Evolutionary conservation across 1,140 invertebrate genomes (phyloP).

Genomic region (Philaenus spumarius): DNA sequence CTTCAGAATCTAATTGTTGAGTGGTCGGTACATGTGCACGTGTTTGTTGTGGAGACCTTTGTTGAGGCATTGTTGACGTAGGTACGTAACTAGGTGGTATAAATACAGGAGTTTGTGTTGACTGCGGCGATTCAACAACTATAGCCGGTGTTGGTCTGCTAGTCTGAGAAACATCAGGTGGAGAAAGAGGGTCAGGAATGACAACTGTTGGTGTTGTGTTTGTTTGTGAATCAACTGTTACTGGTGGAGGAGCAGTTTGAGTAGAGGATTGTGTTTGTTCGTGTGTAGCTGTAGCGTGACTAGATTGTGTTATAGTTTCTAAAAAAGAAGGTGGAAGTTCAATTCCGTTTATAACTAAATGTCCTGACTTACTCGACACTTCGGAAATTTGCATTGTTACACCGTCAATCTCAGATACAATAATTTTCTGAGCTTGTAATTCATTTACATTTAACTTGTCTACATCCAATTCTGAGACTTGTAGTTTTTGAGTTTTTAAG

Average conservation of each 20-base stretch:
- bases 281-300: neutral
- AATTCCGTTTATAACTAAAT: constrained; percentile 54
- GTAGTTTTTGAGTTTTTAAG: constrained; percentile 47
- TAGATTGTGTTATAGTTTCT: constrained; percentile 32
- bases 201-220: constrained; percentile 5
- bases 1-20: too few relatives aligned
- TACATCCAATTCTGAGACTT: constrained; percentile 67
- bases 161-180: neutral
- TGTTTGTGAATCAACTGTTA: constrained; percentile 9
- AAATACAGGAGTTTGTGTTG: constrained; percentile 4
- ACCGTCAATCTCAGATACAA: constrained; percentile 71
- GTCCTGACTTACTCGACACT: constrained; percentile 53
- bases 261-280: constrained; percentile 14
- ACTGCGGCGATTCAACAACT: constrained; percentile 15
- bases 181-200: neutral
- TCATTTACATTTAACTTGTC: constrained; percentile 67
- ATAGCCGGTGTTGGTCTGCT: constrained; percentile 6
- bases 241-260: constrained; percentile 7
- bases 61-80: constrained; percentile 1
- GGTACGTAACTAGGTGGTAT: constrained; percentile 8
- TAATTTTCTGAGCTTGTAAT: constrained; percentile 65
- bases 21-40: neutral
- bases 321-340: constrained; percentile 47
- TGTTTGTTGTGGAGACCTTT: neutral
- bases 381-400: constrained; percentile 59